Conservation (phyloP, 2,113 vertebrate genomes). For the Syngnathus typhle region DNA sequence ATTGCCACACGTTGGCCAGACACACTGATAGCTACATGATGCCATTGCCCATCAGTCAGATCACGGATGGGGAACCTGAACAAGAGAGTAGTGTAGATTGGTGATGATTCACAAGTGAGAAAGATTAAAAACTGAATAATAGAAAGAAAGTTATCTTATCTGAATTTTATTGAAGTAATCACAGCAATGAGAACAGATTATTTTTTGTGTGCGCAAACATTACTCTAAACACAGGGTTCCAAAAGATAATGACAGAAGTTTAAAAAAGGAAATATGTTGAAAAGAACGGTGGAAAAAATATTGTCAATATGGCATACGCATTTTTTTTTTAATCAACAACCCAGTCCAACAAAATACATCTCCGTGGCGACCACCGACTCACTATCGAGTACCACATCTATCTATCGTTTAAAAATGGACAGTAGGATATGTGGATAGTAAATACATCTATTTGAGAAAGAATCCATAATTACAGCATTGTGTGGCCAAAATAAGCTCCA, state of each 20-base stretch:
- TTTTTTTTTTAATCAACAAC: too few relatives aligned
- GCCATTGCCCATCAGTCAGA: slow-evolving; percentile 78
- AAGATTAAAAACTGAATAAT: background rate
- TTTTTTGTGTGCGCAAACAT: too few relatives aligned
- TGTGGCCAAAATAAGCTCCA: background rate
- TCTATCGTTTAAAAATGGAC: background rate
- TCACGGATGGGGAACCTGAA: slow-evolving; percentile 75
- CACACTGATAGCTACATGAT: slow-evolving; percentile 75
- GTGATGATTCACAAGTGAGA: background rate
- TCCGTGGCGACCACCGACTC: background rate
- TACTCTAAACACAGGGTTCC: too few relatives aligned
- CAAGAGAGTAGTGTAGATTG: background rate
- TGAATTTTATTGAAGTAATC: too few relatives aligned
- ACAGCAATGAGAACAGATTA: too few relatives aligned
- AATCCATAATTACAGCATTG: background rate
- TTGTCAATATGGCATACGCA: too few relatives aligned
- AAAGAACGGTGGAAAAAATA: too few relatives aligned
- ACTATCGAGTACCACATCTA: background rate
- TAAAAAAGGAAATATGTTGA: too few relatives aligned
- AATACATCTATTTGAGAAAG: background rate
- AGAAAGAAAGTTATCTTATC: too few relatives aligned
- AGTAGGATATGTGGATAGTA: too few relatives aligned
- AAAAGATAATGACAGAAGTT: too few relatives aligned
- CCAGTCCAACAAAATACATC: too few relatives aligned
- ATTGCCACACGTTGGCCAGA: slow-evolving; percentile 69